Conservation (phyloP, 2,888 invertebrate genomes). For the Melinaea menophilus region DNA sequence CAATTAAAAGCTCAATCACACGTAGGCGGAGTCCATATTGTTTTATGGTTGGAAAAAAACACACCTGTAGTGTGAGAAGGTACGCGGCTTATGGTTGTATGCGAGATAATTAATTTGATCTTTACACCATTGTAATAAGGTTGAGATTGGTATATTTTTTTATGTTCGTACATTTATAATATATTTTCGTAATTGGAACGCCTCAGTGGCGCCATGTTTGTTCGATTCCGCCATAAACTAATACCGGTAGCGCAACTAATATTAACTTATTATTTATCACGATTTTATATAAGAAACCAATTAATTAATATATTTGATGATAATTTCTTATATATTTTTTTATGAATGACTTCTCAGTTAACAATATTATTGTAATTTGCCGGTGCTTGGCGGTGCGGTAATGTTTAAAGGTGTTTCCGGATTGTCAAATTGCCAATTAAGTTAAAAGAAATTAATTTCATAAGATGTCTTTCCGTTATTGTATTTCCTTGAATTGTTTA, state of each 20-base stretch:
- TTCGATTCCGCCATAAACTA: slow-evolving; percentile 71
- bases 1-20: slow-evolving; percentile 55
- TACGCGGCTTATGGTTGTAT: slow-evolving; percentile 24
- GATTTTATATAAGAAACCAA: slow-evolving; percentile 7
- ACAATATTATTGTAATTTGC: not conserved
- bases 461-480: slow-evolving; percentile 17
- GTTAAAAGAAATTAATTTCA: slow-evolving; percentile 17
- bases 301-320: not conserved
- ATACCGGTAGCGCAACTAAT: slow-evolving; percentile 73
- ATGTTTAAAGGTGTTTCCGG: slow-evolving; percentile 15
- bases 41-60: slow-evolving; percentile 55
- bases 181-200: slow-evolving; percentile 53
- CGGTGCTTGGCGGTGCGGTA: not conserved
- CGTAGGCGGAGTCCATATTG: slow-evolving; percentile 56
- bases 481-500: slow-evolving; percentile 14
- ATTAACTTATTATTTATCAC: slow-evolving; percentile 58
- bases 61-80: slow-evolving; percentile 70
- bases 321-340: not conserved
- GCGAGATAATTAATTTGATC: slow-evolving; percentile 3
- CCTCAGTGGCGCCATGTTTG: slow-evolving; percentile 65
- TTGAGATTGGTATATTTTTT: slow-evolving; percentile 30
- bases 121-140: slow-evolving; percentile 32
- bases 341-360: not conserved
- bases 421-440: slow-evolving; percentile 12
- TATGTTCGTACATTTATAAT: slow-evolving; percentile 29